Percentiles rank a stretch among this genome's conserved stretches.
Conservation (phyloP, 2,797 vertebrate species). For the Numenius phaeopus region DNA sequence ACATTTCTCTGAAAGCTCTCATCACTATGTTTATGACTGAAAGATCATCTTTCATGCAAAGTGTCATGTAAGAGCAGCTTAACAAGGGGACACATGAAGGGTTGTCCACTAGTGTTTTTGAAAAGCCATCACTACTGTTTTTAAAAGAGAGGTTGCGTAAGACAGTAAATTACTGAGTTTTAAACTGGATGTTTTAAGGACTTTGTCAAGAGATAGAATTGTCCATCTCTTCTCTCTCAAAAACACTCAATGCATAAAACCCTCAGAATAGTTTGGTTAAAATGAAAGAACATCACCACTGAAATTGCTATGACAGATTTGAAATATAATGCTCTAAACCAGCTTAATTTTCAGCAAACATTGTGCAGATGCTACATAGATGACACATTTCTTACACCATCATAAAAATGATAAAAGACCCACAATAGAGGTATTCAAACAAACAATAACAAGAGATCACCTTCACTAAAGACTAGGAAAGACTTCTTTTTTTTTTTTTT, state of each 20-base stretch:
- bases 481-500: background rate
- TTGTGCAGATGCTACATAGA: conserved; percentile 36
- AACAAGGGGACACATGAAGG: background rate
- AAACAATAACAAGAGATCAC: conserved; percentile 45
- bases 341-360: conserved; percentile 61
- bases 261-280: conserved; percentile 5
- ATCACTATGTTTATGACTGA: background rate
- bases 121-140: background rate
- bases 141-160: background rate
- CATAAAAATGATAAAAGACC: conserved; percentile 69
- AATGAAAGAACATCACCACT: conserved; percentile 16
- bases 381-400: conserved; percentile 44
- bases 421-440: conserved; percentile 40
- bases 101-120: background rate
- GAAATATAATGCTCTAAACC: conserved; percentile 60
- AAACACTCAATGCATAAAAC: background rate
- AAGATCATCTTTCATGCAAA: background rate
- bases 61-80: background rate
- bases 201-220: background rate
- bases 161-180: background rate
- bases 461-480: conserved; percentile 19
- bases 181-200: background rate
- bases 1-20: background rate
- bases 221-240: background rate
- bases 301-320: conserved; percentile 56